These are phyloP conservation scores for Osmerus eperlanus DNA, from an alignment of 2,113 vertebrate genomes.

Conservation along the genomic window DNA sequence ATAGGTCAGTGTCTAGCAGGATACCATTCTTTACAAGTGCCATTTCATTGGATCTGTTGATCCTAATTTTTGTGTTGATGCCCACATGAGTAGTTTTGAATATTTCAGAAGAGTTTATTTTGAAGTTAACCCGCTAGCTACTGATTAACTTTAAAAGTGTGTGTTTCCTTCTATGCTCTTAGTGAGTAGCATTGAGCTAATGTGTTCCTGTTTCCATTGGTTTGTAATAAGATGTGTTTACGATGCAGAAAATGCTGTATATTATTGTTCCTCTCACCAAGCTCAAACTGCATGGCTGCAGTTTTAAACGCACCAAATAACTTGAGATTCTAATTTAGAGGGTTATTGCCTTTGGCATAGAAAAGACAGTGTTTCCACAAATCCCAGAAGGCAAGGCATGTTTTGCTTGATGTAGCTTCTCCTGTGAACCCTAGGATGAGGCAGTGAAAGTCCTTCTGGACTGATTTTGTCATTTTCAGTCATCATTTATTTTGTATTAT, in stretches of 20 bases:
- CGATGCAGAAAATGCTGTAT: too few species aligned
- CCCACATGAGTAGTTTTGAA: constrained; percentile 14
- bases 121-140: background rate
- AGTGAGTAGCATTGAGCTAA: too few species aligned
- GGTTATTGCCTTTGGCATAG: constrained; percentile 14
- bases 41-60: constrained; percentile 10
- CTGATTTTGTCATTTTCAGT: background rate
- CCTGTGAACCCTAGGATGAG: constrained; percentile 19
- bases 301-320: too few species aligned
- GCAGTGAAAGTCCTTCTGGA: constrained; percentile 5
- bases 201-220: too few species aligned
- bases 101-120: background rate
- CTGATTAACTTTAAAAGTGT: too few species aligned
- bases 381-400: background rate
- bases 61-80: constrained; percentile 7
- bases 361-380: constrained; percentile 8
- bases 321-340: background rate
- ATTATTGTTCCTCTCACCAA: too few species aligned
- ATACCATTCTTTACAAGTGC: background rate
- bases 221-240: too few species aligned
- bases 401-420: constrained; percentile 6
- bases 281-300: too few species aligned
- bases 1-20: too few species aligned
- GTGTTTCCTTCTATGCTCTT: too few species aligned
- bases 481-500: background rate